A percentile compares a stretch with the other conserved stretches of the same genome.
phyloP scores from a whole-genome alignment of 2,113 vertebrate species.

The Urocitellus parryii region DNA sequence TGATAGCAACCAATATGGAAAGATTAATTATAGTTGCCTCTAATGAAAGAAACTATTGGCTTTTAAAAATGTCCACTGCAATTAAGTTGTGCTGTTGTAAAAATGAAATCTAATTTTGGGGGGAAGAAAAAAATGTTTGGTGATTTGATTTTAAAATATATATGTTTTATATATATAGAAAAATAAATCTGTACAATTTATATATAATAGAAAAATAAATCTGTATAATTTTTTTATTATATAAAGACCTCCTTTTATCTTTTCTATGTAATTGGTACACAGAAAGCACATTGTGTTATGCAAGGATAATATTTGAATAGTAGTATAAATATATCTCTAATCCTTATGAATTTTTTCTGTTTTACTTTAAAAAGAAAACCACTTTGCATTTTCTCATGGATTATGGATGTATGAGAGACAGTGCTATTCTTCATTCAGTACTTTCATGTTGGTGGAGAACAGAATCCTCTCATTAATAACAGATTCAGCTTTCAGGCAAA shows the following conservation, averaged over 20 bases:
- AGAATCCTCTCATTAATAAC: slow-evolving; percentile 29
- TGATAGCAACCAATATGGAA: slow-evolving; percentile 44
- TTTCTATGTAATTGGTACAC: background rate
- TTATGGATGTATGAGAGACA: background rate
- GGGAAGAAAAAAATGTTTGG: background rate
- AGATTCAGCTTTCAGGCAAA: slow-evolving; percentile 51
- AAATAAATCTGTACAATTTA: background rate
- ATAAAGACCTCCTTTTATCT: background rate
- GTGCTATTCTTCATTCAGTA: background rate
- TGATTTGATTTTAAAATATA: background rate
- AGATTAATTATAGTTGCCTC: slow-evolving; percentile 35
- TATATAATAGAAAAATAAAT: background rate
- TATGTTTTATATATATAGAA: background rate
- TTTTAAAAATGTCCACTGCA: slow-evolving; percentile 54
- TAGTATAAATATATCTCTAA: slow-evolving; percentile 6
- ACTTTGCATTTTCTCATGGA: slow-evolving; percentile 24
- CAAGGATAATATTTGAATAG: slow-evolving; percentile 34
- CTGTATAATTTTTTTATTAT: background rate
- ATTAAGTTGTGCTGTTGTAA: background rate
- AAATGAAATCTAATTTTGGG: slow-evolving; percentile 48
- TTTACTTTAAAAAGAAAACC: slow-evolving; percentile 47
- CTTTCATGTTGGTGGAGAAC: slow-evolving; percentile 13
- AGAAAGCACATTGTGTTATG: background rate
- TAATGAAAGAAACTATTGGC: slow-evolving; percentile 15
- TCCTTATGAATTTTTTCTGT: slow-evolving; percentile 21